phyloP scores from a whole-genome alignment of 2,113 vertebrate species.

The Solenodon paradoxus region DNA sequence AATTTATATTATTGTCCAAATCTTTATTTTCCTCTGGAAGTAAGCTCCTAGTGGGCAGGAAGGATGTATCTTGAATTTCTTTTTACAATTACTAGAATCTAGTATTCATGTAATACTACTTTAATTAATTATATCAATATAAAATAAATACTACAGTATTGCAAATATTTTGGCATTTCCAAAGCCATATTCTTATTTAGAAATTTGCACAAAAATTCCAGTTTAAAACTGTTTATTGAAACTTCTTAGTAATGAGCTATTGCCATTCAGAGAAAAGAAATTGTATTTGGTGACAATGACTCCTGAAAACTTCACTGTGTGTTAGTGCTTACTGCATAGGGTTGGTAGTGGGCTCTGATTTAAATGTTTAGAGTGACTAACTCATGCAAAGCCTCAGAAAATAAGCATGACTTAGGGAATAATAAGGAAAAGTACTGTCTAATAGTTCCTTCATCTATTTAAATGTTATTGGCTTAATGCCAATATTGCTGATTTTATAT shows the following conservation, averaged over 20 bases:
- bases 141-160: conserved; percentile 30
- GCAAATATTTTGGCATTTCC: conserved; percentile 5
- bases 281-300: neutral
- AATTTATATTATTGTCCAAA: neutral
- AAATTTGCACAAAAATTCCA: neutral
- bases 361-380: neutral
- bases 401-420: neutral
- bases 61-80: conserved; percentile 5
- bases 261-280: neutral
- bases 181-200: neutral
- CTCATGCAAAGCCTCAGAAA: neutral
- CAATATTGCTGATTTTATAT: conserved; percentile 42
- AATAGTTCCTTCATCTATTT: neutral
- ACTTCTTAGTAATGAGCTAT: neutral
- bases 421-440: neutral
- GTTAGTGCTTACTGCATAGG: neutral
- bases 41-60: conserved; percentile 74
- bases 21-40: conserved; percentile 43
- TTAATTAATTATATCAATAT: conserved; percentile 20
- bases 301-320: conserved; percentile 48
- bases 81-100: neutral
- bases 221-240: conserved; percentile 6
- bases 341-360: neutral
- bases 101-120: neutral
- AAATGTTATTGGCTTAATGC: conserved; percentile 29